Evolutionary conservation across 2,888 invertebrate species (phyloP).

Genomic region (Chymomyza fuscimana): DNA sequence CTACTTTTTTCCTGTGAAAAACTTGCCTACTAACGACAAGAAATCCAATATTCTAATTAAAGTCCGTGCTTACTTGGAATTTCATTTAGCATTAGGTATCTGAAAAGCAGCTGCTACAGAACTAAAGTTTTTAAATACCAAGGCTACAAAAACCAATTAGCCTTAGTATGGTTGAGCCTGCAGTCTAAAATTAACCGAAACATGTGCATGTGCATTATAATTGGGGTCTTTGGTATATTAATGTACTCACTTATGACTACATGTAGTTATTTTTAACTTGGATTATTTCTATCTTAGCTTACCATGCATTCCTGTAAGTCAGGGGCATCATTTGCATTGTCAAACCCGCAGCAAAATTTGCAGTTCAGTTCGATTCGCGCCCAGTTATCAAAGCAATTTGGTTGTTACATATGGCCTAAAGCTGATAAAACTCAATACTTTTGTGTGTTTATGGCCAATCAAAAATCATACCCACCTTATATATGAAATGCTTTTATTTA

Average conservation of each 20-base stretch:
- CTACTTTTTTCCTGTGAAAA: too few species aligned
- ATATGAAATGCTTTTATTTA: too few species aligned
- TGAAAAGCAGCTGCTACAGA: background rate
- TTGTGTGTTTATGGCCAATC: conserved; percentile 72
- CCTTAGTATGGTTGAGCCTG: background rate
- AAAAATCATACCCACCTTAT: conserved; percentile 67
- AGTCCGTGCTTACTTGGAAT: too few species aligned
- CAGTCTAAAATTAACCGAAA: background rate
- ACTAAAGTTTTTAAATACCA: background rate
- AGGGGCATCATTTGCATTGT: conserved; percentile 69
- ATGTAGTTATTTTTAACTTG: background rate
- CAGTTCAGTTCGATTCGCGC: conserved; percentile 63
- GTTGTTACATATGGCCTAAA: conserved; percentile 63
- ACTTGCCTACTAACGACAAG: too few species aligned
- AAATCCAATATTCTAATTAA: too few species aligned
- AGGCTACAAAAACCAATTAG: background rate
- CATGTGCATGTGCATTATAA: background rate
- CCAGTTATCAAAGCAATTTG: conserved; percentile 71
- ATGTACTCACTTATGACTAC: background rate
- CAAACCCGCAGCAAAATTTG: conserved; percentile 66
- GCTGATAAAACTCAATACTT: conserved; percentile 74
- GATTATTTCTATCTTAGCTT: background rate
- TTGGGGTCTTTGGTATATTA: background rate
- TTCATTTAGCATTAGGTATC: background rate
- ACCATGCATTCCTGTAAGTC: conserved; percentile 27